Conservation (phyloP, 64 coral and sea anemone genomes). For the Actinia tenebrosa region DNA sequence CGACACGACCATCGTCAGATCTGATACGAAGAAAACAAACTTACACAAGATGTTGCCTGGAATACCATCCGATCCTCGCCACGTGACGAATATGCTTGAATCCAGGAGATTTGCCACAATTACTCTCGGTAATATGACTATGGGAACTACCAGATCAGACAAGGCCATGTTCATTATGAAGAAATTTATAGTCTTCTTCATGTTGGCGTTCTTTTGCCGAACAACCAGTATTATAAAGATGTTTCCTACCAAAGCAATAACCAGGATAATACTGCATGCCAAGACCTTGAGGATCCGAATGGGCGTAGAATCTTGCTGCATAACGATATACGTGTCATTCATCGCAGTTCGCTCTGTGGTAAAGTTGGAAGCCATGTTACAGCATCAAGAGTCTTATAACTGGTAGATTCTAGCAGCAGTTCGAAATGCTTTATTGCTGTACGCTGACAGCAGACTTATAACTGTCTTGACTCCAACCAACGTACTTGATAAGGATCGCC, state of each 20-base stretch:
- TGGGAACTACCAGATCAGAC: constrained; percentile 28
- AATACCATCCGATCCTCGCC: constrained; percentile 13
- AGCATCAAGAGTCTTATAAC: too few species aligned
- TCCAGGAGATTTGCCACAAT: constrained; percentile 12
- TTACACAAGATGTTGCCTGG: constrained; percentile 32
- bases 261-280: background rate
- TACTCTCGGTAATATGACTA: constrained; percentile 40
- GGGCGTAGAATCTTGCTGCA: background rate
- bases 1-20: constrained; percentile 30
- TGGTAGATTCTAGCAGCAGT: too few species aligned
- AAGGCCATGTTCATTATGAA: constrained; percentile 38
- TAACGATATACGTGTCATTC: background rate
- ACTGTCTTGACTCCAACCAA: background rate
- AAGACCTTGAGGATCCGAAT: background rate
- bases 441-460: background rate
- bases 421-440: background rate
- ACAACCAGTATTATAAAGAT: constrained; percentile 16
- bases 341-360: background rate
- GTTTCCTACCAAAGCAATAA: constrained; percentile 5
- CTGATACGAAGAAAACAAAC: constrained; percentile 14
- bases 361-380: background rate
- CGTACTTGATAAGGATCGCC: background rate
- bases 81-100: background rate
- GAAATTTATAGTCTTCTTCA: constrained; percentile 38
- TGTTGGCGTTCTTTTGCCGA: constrained; percentile 14